A percentile compares a stretch with the other conserved stretches of the same genome.
phyloP scores from a whole-genome alignment of 2,797 vertebrate species.

The Lepus townsendii region DNA sequence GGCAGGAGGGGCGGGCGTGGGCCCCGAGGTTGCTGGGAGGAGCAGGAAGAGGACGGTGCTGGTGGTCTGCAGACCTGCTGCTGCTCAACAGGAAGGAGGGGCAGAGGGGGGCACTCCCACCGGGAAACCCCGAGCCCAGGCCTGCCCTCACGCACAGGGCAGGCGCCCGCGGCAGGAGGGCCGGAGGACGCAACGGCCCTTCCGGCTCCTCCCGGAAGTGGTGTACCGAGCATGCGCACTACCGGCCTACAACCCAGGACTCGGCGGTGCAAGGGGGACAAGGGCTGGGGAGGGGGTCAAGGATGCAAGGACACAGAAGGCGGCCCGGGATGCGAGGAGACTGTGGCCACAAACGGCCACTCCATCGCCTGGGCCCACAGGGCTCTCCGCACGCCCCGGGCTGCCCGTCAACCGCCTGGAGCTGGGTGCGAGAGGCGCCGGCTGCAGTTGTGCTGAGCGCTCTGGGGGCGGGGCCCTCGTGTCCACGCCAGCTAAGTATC shows the following conservation, averaged over 20 bases:
- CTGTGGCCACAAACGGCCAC: conserved; percentile 60
- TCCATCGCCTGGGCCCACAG: conserved; percentile 78
- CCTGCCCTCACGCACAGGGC: conserved; percentile 31
- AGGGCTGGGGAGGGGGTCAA: conserved; percentile 59
- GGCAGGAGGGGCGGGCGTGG: background rate
- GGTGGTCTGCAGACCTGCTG: conserved; percentile 72
- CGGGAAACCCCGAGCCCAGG: conserved; percentile 26
- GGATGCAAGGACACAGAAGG: conserved; percentile 72
- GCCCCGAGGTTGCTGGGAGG: background rate
- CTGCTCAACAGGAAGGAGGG: conserved; percentile 52
- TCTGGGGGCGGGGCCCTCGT: conserved; percentile 33
- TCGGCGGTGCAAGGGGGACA: conserved; percentile 27
- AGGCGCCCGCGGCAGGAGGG: background rate
- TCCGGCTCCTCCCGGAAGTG: background rate
- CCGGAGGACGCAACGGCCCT: background rate
- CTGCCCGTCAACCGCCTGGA: conserved; percentile 61
- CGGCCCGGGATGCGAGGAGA: conserved; percentile 77
- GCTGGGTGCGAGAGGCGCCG: conserved; percentile 72
- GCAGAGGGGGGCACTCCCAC: background rate
- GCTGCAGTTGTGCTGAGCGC: conserved; percentile 88
- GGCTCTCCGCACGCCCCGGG: conserved; percentile 24
- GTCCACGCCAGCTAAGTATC: conserved; percentile 85
- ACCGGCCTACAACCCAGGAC: conserved; percentile 46
- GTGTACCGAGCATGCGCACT: conserved; percentile 28
- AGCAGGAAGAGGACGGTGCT: background rate